Evolutionary conservation across 1,140 invertebrate species (phyloP).

Genomic region (Temnothorax curvispinosus): DNA sequence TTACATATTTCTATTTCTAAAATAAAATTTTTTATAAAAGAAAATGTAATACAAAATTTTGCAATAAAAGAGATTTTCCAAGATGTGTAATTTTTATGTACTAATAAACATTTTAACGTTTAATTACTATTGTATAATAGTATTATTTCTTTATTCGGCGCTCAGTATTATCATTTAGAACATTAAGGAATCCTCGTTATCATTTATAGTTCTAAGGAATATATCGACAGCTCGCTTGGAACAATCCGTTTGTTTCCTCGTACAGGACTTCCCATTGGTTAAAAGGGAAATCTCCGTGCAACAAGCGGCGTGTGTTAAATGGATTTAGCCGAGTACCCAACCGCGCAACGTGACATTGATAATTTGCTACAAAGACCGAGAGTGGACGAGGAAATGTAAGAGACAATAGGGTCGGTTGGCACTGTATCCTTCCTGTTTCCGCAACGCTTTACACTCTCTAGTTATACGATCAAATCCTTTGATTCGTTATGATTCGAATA

Average conservation of each 20-base stretch:
- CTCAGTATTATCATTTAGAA: background rate
- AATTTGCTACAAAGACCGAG: slow-evolving; percentile 64
- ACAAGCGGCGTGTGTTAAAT: slow-evolving; percentile 46
- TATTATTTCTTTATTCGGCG: background rate
- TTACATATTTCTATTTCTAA: background rate
- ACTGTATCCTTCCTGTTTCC: slow-evolving; percentile 43
- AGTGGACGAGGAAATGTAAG: slow-evolving; percentile 48
- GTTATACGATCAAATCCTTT: slow-evolving; percentile 9
- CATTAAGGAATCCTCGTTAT: background rate
- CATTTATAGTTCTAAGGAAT: slow-evolving; percentile 7
- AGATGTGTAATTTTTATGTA: background rate
- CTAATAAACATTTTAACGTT: background rate
- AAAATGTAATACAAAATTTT: background rate
- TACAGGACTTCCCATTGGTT: background rate
- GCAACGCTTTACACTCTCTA: slow-evolving; percentile 6
- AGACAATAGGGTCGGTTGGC: slow-evolving; percentile 59
- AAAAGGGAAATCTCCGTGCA: slow-evolving; percentile 15
- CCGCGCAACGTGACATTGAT: slow-evolving; percentile 61
- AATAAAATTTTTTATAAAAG: background rate
- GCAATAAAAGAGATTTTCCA: background rate
- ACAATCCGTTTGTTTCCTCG: slow-evolving; percentile 17
- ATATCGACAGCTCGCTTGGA: slow-evolving; percentile 26
- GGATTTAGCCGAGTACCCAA: slow-evolving; percentile 52
- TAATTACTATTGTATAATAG: background rate
- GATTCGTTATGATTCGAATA: background rate